phyloP scores from a whole-genome alignment of 2,797 vertebrate genomes.

The Galaxias olidus region DNA sequence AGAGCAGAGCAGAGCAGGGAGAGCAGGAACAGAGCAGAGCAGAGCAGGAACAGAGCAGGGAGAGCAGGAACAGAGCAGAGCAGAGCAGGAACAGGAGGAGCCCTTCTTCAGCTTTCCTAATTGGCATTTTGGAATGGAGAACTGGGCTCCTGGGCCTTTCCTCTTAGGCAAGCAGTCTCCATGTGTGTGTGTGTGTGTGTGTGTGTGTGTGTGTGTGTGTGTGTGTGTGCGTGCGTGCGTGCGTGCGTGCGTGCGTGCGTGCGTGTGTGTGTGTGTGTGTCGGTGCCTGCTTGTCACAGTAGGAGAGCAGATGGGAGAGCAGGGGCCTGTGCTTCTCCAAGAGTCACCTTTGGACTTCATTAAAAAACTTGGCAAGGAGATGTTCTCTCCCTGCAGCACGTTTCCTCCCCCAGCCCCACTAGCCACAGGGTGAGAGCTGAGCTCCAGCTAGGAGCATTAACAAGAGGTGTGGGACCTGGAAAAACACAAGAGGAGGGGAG shows the following conservation, averaged over 20 bases:
- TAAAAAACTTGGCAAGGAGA: constrained; percentile 41
- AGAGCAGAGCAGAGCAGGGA: too few species aligned
- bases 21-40: too few species aligned
- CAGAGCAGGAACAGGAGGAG: constrained; percentile 16
- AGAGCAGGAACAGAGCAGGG: too few species aligned
- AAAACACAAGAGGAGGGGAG: constrained; percentile 19
- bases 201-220: neutral
- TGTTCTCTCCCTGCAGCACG: constrained; percentile 23
- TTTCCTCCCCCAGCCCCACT: constrained; percentile 28
- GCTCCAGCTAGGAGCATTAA: constrained; percentile 43
- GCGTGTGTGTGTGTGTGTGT: constrained; percentile 6
- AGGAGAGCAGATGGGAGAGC: constrained; percentile 5
- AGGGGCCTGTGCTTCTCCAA: constrained; percentile 21
- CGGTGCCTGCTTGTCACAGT: constrained; percentile 12
- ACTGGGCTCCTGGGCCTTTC: constrained; percentile 29
- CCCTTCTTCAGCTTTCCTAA: constrained; percentile 34
- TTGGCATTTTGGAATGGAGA: constrained; percentile 30
- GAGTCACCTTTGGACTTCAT: constrained; percentile 51
- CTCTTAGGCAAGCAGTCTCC: constrained; percentile 11
- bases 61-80: constrained; percentile 24
- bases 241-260: neutral
- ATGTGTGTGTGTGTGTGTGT: neutral
- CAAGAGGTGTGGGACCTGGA: constrained; percentile 25
- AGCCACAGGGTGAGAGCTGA: constrained; percentile 40
- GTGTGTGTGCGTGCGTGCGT: neutral